Evolutionary conservation across 2,797 vertebrate species (phyloP), one percentile per base, ranked within the genome.

Genomic region (Scyliorhinus canicula): DNA sequence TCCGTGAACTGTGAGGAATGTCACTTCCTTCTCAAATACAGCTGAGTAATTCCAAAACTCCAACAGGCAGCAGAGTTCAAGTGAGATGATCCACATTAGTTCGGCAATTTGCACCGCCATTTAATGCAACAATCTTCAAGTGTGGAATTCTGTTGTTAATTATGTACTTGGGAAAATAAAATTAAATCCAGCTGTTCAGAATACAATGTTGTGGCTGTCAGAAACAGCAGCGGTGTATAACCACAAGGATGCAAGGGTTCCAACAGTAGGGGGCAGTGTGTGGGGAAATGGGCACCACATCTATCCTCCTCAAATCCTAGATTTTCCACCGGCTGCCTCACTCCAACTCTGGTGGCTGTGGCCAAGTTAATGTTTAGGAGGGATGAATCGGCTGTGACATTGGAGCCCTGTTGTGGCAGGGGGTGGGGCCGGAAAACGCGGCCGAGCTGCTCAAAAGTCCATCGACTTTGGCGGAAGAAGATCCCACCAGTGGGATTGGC

Each of bases 181-280:
- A 47, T 79, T 8, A 82, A 47, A 82, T 47, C 21, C 40, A 82
- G 79, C 79, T 82, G 79, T 47, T 82, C 77, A 82, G 40, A 44
- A 26, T 24, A 9, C 0, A 24, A 24, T 44, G 77, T 24, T 82
- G 40, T 26, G 24, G 79, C 79, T 47, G 21, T 82, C 19, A 82
- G 21, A 1, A 47, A 47, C 26, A 47, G 1, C 19, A 44, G 47
- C 44, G 44, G 21, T 8, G 21, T 8, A 21, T 44, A 47, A 47
- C 79, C 1, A 82, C 7, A 0, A 8, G 21, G 79, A 47, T 24
- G 44, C 1, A 19, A 1, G 40, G 16, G 1, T 16, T n/a, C 28
- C 4, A n/a, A 44, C 0, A 19, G n/a, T 19, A 11, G 0, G 3
- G 14, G 4, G n/a, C 28, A 44, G 1, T 16, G n/a, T 40, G 14